Evolutionary conservation across 2,113 vertebrate genomes (phyloP).

Genomic region (Neolamprologus sp.): DNA sequence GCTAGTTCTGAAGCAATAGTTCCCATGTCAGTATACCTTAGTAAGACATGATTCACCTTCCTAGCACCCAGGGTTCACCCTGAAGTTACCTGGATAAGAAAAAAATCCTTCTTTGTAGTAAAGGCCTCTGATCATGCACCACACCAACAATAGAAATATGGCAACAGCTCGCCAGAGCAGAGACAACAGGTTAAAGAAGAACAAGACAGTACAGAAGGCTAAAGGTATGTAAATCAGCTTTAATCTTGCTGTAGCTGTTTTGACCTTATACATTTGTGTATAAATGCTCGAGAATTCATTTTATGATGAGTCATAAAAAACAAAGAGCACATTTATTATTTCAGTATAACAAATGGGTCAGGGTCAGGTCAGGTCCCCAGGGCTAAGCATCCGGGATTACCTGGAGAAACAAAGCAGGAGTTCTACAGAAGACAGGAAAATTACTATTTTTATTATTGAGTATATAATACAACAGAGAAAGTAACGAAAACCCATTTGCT

Average conservation of each 20-base stretch:
- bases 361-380: background rate
- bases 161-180: background rate
- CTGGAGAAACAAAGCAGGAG: background rate
- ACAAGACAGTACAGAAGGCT: background rate
- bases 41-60: background rate
- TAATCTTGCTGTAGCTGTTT: background rate
- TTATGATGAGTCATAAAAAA: background rate
- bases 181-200: background rate
- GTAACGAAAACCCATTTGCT: background rate
- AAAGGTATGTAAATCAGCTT: background rate
- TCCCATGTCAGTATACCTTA: background rate
- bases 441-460: background rate
- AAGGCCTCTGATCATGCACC: background rate
- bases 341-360: background rate
- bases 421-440: background rate
- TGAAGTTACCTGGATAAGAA: background rate
- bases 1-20: background rate
- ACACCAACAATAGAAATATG: background rate
- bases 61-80: background rate
- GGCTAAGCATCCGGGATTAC: background rate
- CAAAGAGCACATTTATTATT: background rate
- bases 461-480: background rate
- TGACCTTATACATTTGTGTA: background rate
- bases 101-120: background rate
- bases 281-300: background rate